Conservation (phyloP, 2,888 invertebrate genomes). For the Celastrina argiolus region DNA sequence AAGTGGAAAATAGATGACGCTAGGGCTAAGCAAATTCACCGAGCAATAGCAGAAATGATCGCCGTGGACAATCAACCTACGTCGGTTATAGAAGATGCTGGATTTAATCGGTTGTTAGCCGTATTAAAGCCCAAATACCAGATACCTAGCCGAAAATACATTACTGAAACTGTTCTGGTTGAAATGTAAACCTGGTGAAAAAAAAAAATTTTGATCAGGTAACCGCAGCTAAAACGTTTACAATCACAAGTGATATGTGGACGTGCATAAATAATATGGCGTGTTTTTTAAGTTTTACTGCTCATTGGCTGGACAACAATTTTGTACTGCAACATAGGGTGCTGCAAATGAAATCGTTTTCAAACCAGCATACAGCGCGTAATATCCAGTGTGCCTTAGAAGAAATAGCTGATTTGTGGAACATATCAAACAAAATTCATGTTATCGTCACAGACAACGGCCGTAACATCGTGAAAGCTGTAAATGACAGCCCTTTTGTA, state of each 20-base stretch:
- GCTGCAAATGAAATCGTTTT: too few relatives aligned
- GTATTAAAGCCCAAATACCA: neutral
- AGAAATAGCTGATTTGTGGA: too few relatives aligned
- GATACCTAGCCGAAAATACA: neutral
- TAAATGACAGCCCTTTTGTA: slow-evolving; percentile 22
- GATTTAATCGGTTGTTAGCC: neutral
- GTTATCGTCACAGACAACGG: too few relatives aligned
- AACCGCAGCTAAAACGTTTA: neutral
- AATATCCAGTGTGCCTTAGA: too few relatives aligned
- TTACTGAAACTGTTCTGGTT: neutral
- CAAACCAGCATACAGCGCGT: too few relatives aligned
- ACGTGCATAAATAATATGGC: neutral
- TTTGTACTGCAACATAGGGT: too few relatives aligned
- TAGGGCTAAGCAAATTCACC: neutral
- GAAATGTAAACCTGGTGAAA: neutral
- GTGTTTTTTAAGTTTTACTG: neutral
- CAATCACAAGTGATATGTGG: neutral
- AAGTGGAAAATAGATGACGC: neutral
- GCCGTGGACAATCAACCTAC: neutral
- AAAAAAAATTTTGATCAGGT: neutral
- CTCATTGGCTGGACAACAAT: too few relatives aligned
- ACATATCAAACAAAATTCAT: too few relatives aligned
- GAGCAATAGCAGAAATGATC: neutral
- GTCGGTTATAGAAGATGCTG: neutral
- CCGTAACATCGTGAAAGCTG: slow-evolving; percentile 22